phyloP scores from a whole-genome alignment of 2,888 invertebrate genomes.

The Heteromurus nitidus region DNA sequence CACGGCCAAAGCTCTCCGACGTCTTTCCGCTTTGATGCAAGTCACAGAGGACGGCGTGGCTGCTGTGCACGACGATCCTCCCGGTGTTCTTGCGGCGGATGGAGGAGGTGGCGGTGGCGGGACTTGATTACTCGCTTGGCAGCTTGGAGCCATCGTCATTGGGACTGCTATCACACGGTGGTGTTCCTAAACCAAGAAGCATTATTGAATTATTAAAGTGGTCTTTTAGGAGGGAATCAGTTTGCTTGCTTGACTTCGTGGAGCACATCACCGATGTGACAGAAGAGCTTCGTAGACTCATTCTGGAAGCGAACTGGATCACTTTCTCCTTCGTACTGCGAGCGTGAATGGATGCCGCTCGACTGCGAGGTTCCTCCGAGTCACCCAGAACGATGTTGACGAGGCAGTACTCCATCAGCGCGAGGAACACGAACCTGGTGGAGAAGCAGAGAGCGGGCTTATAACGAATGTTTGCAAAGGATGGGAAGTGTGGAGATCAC shows the following conservation, averaged over 20 bases:
- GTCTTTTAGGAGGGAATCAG: background rate
- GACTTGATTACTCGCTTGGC: constrained; percentile 36
- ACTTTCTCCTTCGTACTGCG: constrained; percentile 65
- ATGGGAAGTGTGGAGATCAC: background rate
- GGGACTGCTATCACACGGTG: constrained; percentile 56
- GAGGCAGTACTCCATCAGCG: constrained; percentile 93
- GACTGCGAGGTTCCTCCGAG: constrained; percentile 76
- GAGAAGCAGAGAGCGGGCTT: background rate
- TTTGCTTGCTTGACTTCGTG: background rate
- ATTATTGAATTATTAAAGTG: background rate
- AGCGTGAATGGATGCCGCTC: constrained; percentile 54
- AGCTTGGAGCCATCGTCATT: constrained; percentile 26
- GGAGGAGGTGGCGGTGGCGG: constrained; percentile 57
- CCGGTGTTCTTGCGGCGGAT: constrained; percentile 25
- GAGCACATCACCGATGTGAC: constrained; percentile 49
- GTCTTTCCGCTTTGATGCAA: constrained; percentile 63
- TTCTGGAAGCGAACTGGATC: constrained; percentile 69
- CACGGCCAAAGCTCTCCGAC: constrained; percentile 78
- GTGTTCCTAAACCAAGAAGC: constrained; percentile 38
- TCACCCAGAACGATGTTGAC: constrained; percentile 90
- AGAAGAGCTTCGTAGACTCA: constrained; percentile 69
- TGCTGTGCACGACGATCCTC: constrained; percentile 77
- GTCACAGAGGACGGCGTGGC: constrained; percentile 76
- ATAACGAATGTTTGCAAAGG: background rate
- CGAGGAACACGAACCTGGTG: constrained; percentile 91